Base-by-base conservation (phyloP, 2,113 vertebrate genomes). In the Capreolus pygargus region DNA sequence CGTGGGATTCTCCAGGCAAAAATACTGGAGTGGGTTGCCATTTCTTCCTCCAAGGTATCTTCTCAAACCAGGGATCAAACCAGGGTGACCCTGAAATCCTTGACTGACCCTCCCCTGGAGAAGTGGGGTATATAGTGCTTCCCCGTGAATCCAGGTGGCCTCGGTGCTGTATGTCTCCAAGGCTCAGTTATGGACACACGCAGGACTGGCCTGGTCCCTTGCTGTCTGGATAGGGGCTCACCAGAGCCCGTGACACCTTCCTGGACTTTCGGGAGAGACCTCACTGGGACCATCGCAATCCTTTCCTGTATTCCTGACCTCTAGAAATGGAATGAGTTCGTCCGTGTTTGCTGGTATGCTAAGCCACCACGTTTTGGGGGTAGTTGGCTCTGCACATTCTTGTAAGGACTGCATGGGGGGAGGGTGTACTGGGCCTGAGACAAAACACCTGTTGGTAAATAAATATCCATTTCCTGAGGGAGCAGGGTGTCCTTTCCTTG, bases 171-270 rank as follows among this genome's bases (percentile, higher is more conserved):
- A 43, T 90, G n/a, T n/a, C 25, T 58, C 43, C 54, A 11, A 23
- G 10, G 17, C 54, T 30, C 2, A 12, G 52, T 7, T 12, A 4
- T 19, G 16, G 57, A 36, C 30, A 47, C 1, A 15, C 50, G 23
- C 3, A 0, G 8, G 2, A 3, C 21, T 1, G 7, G 45, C 58
- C 8, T 6, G 47, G 87, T 58, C 39, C 1, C n/a, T 25, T 3
- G 55, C 28, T 33, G 16, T 43, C 74, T 3, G 7, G 3, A 43
- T 17, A 61, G 10, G 17, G 50, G 61, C 82, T 33, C 27, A 1
- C 54, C 30, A 28, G 55, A 50, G 16, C 17, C 39, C 4, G 2
- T 7, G 30, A 47, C 43, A n/a, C 28, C 39, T 7, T 33, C 54
- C 15, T 47, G 54, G 1, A 8, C 6, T 33, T 55, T 13, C 8